phyloP scores from a whole-genome alignment of 2,797 vertebrate species.

The Cynodonichthys magdalenae region DNA sequence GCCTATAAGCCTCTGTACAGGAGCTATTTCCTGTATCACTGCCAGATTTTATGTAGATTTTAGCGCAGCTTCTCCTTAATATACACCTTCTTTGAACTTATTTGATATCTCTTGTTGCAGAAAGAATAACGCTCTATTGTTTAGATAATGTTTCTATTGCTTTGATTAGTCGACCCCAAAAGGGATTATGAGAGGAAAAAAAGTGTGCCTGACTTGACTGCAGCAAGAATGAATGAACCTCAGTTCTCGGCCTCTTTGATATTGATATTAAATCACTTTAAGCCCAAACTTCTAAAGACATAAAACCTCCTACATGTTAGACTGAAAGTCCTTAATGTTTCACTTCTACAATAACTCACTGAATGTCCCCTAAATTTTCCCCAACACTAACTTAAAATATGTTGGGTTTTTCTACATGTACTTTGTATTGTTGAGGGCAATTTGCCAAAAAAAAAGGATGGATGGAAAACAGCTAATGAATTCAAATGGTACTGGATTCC shows the following conservation, averaged over 20 bases:
- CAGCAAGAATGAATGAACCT: constrained; percentile 38
- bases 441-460: constrained; percentile 4
- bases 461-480: constrained; percentile 29
- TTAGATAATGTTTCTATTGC: constrained; percentile 27
- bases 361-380: constrained; percentile 20
- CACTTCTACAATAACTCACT: constrained; percentile 22
- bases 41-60: constrained; percentile 1
- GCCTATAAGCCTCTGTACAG: neutral
- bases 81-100: constrained; percentile 4
- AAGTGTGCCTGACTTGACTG: constrained; percentile 24
- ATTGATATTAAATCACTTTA: constrained; percentile 54
- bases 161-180: constrained; percentile 23
- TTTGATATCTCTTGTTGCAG: constrained; percentile 12
- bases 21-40: neutral
- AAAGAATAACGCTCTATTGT: constrained; percentile 44
- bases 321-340: constrained; percentile 24
- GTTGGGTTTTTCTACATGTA: constrained; percentile 12
- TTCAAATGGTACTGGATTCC: neutral
- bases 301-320: constrained; percentile 41
- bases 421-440: neutral
- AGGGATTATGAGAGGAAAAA: constrained; percentile 13
- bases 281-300: constrained; percentile 28
- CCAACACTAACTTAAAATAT: constrained; percentile 19
- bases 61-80: constrained; percentile 6
- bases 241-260: constrained; percentile 52